phyloP scores from a whole-genome alignment of 2,113 vertebrate genomes.

The Orycteropus afer region DNA sequence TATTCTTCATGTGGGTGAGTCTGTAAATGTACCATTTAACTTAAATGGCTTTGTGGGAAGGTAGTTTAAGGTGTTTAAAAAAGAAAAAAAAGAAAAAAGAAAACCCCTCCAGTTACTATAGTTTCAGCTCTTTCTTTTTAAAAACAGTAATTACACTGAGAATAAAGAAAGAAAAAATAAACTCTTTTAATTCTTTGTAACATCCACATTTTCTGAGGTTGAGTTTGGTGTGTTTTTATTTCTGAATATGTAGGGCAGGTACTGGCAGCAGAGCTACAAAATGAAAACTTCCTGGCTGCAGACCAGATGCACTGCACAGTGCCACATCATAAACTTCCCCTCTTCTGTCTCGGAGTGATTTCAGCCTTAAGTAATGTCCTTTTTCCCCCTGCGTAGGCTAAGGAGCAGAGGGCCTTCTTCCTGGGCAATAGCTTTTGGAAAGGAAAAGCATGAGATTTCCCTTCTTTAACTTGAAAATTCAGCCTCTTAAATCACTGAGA shows the following conservation, averaged over 20 bases:
- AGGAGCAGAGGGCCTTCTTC: slow-evolving; percentile 69
- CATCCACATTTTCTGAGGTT: slow-evolving; percentile 44
- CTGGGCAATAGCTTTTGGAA: slow-evolving; percentile 59
- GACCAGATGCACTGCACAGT: slow-evolving; percentile 58
- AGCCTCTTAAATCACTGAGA: slow-evolving; percentile 59
- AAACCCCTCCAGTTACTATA: slow-evolving; percentile 66
- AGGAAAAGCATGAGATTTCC: slow-evolving; percentile 53
- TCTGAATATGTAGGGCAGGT: slow-evolving; percentile 65
- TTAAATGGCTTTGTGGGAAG: slow-evolving; percentile 81
- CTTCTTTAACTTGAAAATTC: slow-evolving; percentile 58
- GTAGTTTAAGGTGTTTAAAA: slow-evolving; percentile 78
- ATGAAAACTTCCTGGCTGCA: slow-evolving; percentile 67
- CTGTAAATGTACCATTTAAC: slow-evolving; percentile 82
- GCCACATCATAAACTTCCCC: slow-evolving; percentile 57
- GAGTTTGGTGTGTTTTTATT: slow-evolving; percentile 69
- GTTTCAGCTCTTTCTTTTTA: slow-evolving; percentile 77
- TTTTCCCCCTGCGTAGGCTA: slow-evolving; percentile 54
- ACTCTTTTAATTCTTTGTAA: slow-evolving; percentile 66
- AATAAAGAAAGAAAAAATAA: slow-evolving; percentile 72
- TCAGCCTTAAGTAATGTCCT: slow-evolving; percentile 65
- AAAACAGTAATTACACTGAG: slow-evolving; percentile 66
- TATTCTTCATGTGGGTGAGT: slow-evolving; percentile 81
- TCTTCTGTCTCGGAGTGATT: slow-evolving; percentile 61
- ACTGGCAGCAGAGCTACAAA: slow-evolving; percentile 61
- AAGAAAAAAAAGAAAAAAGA: neutral